Evolutionary conservation across 2,888 invertebrate species (phyloP).

Genomic region (Caenorhabditis sulstoni): DNA sequence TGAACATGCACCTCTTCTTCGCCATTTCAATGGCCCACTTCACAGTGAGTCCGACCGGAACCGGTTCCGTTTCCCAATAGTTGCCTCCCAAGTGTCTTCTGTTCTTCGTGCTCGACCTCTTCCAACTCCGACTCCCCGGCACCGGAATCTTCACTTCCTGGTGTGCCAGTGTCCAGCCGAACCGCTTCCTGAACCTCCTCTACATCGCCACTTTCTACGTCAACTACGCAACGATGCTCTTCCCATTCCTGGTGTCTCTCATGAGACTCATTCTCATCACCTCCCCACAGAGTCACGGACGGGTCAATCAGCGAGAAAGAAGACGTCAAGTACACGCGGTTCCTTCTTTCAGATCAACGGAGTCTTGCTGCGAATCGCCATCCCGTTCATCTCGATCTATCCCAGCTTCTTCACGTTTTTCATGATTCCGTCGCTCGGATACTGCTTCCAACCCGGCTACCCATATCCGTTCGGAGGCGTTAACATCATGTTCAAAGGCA

Average conservation of each 20-base stretch:
- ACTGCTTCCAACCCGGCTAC: slow-evolving; percentile 16
- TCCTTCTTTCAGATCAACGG: slow-evolving; percentile 27
- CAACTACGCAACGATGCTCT: slow-evolving; percentile 41
- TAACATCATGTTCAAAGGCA: slow-evolving; percentile 14
- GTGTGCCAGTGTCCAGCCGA: slow-evolving; percentile 41
- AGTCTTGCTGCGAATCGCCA: not conserved
- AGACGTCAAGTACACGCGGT: not conserved
- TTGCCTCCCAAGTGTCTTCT: slow-evolving; percentile 30
- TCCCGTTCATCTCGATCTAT: slow-evolving; percentile 30
- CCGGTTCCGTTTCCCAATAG: not conserved
- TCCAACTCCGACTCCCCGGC: slow-evolving; percentile 26
- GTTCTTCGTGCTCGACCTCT: slow-evolving; percentile 32
- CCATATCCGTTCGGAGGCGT: slow-evolving; percentile 42
- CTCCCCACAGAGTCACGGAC: slow-evolving; percentile 22
- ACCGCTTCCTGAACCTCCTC: slow-evolving; percentile 24
- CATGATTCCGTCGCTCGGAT: slow-evolving; percentile 29
- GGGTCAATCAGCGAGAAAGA: slow-evolving; percentile 4
- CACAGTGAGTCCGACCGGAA: slow-evolving; percentile 10
- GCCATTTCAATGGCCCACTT: slow-evolving; percentile 15
- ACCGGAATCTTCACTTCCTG: slow-evolving; percentile 44
- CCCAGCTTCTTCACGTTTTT: slow-evolving; percentile 37
- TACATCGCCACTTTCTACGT: slow-evolving; percentile 40
- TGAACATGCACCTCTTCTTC: slow-evolving; percentile 26
- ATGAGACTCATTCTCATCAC: slow-evolving; percentile 28
- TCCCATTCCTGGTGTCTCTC: slow-evolving; percentile 32